These are phyloP conservation scores for Antennarius maculatus DNA, from an alignment of 2,797 vertebrate species.

Conservation along the genomic window DNA sequence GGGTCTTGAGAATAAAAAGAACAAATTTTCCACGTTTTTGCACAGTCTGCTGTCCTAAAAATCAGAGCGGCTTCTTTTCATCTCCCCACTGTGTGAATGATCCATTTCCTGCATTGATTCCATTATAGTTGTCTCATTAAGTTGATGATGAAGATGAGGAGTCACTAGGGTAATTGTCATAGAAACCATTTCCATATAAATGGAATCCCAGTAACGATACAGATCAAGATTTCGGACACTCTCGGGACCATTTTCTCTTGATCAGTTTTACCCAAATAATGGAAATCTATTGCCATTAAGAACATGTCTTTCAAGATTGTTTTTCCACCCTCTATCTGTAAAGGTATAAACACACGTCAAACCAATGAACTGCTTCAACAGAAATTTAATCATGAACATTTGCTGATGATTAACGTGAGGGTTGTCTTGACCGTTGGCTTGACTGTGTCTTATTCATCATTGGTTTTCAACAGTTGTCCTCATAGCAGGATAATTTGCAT, in stretches of 20 bases:
- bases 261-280: not conserved
- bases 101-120: constrained; percentile 15
- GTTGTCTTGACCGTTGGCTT: too few relatives aligned
- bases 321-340: not conserved
- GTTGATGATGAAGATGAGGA: not conserved
- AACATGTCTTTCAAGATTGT: not conserved
- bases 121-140: constrained; percentile 13
- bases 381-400: not conserved
- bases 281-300: not conserved
- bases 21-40: not conserved
- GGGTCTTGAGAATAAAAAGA: not conserved
- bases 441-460: too few relatives aligned
- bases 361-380: not conserved
- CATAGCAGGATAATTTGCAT: too few relatives aligned
- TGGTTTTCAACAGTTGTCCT: too few relatives aligned
- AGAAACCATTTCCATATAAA: constrained; percentile 17
- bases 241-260: not conserved
- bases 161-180: not conserved
- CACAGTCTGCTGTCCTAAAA: not conserved
- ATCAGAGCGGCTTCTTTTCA: not conserved
- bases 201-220: not conserved
- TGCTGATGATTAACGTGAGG: too few relatives aligned
- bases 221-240: not conserved
- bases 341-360: not conserved
- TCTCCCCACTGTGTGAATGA: not conserved